Base-by-base conservation (phyloP, 2,888 invertebrate genomes). In the Helobdella robusta region DNA sequence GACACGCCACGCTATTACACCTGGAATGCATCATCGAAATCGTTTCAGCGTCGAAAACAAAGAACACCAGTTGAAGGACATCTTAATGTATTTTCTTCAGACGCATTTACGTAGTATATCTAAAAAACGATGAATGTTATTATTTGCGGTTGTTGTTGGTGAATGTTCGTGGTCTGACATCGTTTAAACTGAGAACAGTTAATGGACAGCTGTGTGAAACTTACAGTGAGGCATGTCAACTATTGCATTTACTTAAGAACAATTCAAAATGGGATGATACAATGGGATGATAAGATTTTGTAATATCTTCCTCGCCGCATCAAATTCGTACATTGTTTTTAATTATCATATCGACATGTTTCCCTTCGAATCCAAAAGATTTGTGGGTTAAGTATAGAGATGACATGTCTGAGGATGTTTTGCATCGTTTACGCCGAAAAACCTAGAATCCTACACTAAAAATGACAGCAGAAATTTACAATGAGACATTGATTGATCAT, bases 351-450 rank as follows among this genome's bases (percentile, higher is more conserved):
- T 40, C 44, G 11, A 40, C 44, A 40, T 40, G 44, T 40, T 40
- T 40, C 44, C 44, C 44, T 15, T 40, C n/a, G 44, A 40, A 40
- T 40, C 44, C 44, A n/a, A 40, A 40, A 40, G n/a, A 40, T n/a
- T 15, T 40, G 44, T 50, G 52, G 52, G 11, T 50, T 6, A 50
- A 50, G 23, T 50, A 50, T 50, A 50, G 52, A 23, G 52, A 50
- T 23, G 52, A 50, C 52, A 50, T 50, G 52, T 50, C 52, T 50
- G 52, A 50, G 52, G 52, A 50, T 50, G 52, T 50, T 50, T 50
- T 50, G 52, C 52, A 50, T 50, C 52, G 52, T 50, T 8, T 50
- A 11, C 52, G 52, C 52, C 23, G 52, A 20, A 6, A 8, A 50
- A 50, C 52, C 6, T 50, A 20, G 23, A 50, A 20, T 50, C 52